Conservation (phyloP, 2,797 vertebrate species). For the Hyperoplus immaculatus region DNA sequence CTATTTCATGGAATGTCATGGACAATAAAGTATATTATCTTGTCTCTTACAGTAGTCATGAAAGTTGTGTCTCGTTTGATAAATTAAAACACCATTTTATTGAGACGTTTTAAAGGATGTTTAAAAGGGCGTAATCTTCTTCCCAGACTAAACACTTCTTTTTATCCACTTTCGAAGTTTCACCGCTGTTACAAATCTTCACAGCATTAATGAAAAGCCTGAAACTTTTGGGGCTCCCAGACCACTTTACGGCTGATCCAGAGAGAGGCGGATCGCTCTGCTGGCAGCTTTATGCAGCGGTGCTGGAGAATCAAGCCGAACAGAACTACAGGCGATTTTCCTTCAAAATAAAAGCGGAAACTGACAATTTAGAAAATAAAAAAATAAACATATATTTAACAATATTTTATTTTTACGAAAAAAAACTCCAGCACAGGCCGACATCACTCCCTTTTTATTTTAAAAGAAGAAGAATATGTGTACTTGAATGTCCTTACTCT, state of each 20-base stretch:
- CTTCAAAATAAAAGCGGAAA: conserved; percentile 64
- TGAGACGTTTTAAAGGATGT: not conserved
- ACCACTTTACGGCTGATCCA: conserved; percentile 50
- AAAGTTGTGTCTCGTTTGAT: no score
- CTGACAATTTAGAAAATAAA: fast-evolving
- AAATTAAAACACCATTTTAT: no score
- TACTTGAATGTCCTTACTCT: not conserved
- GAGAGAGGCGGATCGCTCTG: conserved; percentile 18
- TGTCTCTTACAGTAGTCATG: no score
- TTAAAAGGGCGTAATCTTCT: not conserved
- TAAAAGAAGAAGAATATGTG: not conserved
- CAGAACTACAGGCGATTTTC: fast-evolving
- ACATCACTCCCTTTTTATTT: not conserved
- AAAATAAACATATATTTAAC: not conserved
- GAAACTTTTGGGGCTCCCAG: not conserved
- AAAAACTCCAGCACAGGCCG: not conserved
- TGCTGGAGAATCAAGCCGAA: conserved; percentile 1
- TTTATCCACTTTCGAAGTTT: not conserved
- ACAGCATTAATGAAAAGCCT: conserved; percentile 47
- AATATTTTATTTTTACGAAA: not conserved
- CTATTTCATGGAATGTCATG: no score
- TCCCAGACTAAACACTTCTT: not conserved
- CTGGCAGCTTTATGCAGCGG: conserved; percentile 26
- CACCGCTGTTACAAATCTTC: not conserved
- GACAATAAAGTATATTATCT: no score